Evolutionary conservation across 2,888 invertebrate species (phyloP), one percentile per base, ranked within the genome.

Genomic region (Panzeria rudis): DNA sequence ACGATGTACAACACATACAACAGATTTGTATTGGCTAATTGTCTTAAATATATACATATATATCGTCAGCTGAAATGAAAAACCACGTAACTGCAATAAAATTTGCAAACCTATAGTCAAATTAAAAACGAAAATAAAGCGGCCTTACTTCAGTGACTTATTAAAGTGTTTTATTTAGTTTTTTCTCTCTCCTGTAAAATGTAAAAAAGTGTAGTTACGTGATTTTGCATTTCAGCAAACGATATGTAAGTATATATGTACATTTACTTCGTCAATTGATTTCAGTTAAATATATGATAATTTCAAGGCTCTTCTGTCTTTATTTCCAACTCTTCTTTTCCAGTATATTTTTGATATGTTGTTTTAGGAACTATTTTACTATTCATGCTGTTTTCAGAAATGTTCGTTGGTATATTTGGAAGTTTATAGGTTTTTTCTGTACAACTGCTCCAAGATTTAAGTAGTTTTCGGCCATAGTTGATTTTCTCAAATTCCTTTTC

Each of bases 401-500:
- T 11, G 52, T 54, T 69, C 17, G 4, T 50, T 54, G 29, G 38
- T 32, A 54, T 54, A 41, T 41, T 52, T 54, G 64, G 64, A 15
- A 54, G 54, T 41, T 54, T 54, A 54, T 41, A 44, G 3, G 32
- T 7, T 32, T 20, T 62, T 23, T 23, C 23, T 25, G 11, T 8
- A 23, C 2, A 35, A n/a, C 25, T 20, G 13, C 47, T 17, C n/a
- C 38, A 41, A 13, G 44, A 29, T 44, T 73, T 83, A 7, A 68
- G 41, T 15, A 44, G 13, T 38, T 75, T 75, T 52, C 88, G 87
- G 5, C 89, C 89, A 87, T 88, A 89, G 66, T 88, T 86, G 15
- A 90, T 90, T 88, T 89, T 89, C 47, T 90, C 89, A 8, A 86
- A 87, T 85, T 90, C 91, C 6, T 89, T 87, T 6, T 84, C 88